Base-by-base conservation (phyloP, 2,797 vertebrate species). In the Lateolabrax maculatus region DNA sequence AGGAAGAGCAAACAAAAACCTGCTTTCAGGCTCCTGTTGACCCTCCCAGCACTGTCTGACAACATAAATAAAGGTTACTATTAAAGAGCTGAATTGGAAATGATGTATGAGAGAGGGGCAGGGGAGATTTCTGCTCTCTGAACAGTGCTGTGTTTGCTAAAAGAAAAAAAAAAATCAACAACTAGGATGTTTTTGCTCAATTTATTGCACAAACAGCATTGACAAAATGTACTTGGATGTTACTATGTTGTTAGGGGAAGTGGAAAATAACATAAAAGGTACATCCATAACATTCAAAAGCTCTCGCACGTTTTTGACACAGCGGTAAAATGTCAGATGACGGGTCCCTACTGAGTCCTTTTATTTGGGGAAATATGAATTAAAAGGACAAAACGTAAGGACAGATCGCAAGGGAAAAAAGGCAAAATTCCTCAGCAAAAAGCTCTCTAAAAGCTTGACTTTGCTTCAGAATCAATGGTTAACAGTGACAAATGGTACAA, bases 151-250 rank as follows among this genome's bases (percentile, higher is more conserved):
- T 3, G 6, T 16, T 44, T 2, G n/a, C 11, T 12, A 9, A 29
- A 60, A 77, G 21, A 70, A 46, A 74, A 68, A 73, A 72, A 66
- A 73, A 66, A 66, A 51, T 36, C 23, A 16, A 68, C 39, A 76
- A 55, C 39, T 61, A 46, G n/a, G 37, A 51, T 84, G 55, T 86
- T 91, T 92, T 87, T 91, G 87, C 90, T 92, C 36, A 77, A 89
- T 96, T 95, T 96, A 95, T 95, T 96, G 94, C 95, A 96, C 94
- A 95, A 95, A 95, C 90, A 94, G 92, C 91, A 84, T 90, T 91
- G 94, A 95, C 94, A 95, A 94, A 94, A 93, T 90, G 86, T 92
- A 94, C 67, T 90, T 46, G 46, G 83, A 88, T 90, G 90, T 94
- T 94, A 93, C 89, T 75, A 91, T 64, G 69, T 88, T 84, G 78